These are phyloP conservation scores for Dasyprocta punctata DNA, from an alignment of 2,113 vertebrate genomes.

Conservation along the genomic window DNA sequence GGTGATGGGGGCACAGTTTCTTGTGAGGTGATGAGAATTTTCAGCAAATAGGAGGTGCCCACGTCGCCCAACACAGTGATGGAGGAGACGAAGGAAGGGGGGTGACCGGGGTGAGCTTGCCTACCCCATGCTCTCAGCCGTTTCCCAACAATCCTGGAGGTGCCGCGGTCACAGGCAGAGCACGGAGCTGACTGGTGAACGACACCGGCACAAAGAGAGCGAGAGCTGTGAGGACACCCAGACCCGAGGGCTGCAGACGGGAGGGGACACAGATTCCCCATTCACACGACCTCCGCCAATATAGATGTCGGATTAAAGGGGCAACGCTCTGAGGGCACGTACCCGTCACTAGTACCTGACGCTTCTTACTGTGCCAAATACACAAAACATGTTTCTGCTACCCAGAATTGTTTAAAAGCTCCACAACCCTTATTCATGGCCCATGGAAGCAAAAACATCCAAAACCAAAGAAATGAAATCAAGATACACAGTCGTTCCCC, in stretches of 20 bases:
- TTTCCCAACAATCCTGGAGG: background rate
- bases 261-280: background rate
- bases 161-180: background rate
- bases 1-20: background rate
- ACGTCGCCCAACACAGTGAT: background rate
- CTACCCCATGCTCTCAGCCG: background rate
- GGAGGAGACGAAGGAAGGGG: background rate
- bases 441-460: background rate
- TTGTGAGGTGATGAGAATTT: background rate
- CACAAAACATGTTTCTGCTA: background rate
- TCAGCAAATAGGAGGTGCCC: too few relatives aligned
- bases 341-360: background rate
- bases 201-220: too few relatives aligned
- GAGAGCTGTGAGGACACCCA: background rate
- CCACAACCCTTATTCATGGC: background rate
- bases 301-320: too few relatives aligned
- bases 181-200: background rate
- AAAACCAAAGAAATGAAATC: background rate
- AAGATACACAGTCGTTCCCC: background rate
- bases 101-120: too few relatives aligned
- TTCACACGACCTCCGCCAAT: background rate
- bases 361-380: background rate
- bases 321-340: fast-evolving
- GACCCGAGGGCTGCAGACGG: background rate
- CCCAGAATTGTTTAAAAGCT: background rate